Evolutionary conservation across 2,797 vertebrate genomes (phyloP).

Genomic region (Pteronotus mesoamericanus): DNA sequence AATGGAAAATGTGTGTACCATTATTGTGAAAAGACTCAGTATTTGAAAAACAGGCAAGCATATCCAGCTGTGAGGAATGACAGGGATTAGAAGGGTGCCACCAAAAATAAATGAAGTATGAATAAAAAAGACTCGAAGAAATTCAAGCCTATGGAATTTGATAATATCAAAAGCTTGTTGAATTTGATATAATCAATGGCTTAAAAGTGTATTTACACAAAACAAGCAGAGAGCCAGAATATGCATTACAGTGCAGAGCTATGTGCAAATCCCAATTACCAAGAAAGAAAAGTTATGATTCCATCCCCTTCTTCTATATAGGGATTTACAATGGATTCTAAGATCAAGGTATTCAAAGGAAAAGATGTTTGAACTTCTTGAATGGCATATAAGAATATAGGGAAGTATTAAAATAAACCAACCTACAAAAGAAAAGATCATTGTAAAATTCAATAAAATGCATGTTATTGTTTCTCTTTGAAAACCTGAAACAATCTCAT

Average conservation of each 20-base stretch:
- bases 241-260: conserved; percentile 47
- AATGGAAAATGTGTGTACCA: conserved; percentile 57
- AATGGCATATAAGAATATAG: conserved; percentile 47
- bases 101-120: conserved; percentile 59
- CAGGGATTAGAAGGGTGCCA: conserved; percentile 53
- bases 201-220: conserved; percentile 66
- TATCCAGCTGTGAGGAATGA: conserved; percentile 59
- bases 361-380: conserved; percentile 49
- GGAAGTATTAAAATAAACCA: conserved; percentile 65
- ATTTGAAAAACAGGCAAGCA: conserved; percentile 69
- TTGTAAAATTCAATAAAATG: conserved; percentile 2
- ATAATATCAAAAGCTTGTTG: conserved; percentile 56
- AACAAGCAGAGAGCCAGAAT: conserved; percentile 56
- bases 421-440: conserved; percentile 62
- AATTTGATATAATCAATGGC: conserved; percentile 5
- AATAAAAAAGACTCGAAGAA: conserved; percentile 38
- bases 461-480: conserved; percentile 70
- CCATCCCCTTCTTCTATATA: not conserved
- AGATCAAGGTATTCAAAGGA: conserved; percentile 60
- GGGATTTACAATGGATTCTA: conserved; percentile 58
- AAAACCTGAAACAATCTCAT: conserved; percentile 45
- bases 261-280: conserved; percentile 57
- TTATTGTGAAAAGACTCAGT: conserved; percentile 55
- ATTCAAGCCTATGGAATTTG: conserved; percentile 48
- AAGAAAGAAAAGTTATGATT: conserved; percentile 53